Evolutionary conservation across 2,113 vertebrate genomes (phyloP), one percentile per base, ranked within the genome.

Genomic region (Ochotona curzoniae): DNA sequence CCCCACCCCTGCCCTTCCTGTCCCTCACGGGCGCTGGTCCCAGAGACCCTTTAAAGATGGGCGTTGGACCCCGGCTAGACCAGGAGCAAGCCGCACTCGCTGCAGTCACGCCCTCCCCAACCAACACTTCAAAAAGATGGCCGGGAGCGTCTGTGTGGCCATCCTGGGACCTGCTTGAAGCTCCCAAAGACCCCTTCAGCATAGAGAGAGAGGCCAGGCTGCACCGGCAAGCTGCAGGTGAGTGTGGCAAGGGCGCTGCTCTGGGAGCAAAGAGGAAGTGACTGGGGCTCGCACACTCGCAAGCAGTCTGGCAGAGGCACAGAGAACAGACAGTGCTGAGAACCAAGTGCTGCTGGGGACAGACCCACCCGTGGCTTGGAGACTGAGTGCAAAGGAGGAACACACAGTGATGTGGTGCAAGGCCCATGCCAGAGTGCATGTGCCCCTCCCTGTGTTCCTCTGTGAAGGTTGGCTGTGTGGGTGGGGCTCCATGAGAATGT

Each of bases 171-270:
- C 96, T 99, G 49, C 98, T 99, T 1, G 99, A 99, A 95, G 98
- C 99, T 30, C 98, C 99, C 0, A 99, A 99, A 61, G 99, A 99
- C 54, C 97, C 99, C 0, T 99, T 99, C 97, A 99, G 99, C 97
- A 99, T 99, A 2, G 99, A 99, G 97, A 98, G 99, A 94, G 99
- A 99, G 97, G 99, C 99, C 28, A 98, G 99, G 15, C 98, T 99
- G 49, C 99, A 99, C 91, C 98, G 99, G 95, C 99, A 99, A 96
- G 99, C 99, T 38, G 99, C 99, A 94, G 99, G 99, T 99, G 94
- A 97, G 95, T 83, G 74, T 73, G 49, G 26, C 47, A 0, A 0
- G 2, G 1, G 47, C 32, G 38, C n/a, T 15, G 57, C 5, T 60
- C 30, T 57, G 11, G 20, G 35, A 28, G 21, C 66, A 64, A 57